Conservation (phyloP, 1,140 invertebrate genomes). For the Saccostrea cuccullata region DNA sequence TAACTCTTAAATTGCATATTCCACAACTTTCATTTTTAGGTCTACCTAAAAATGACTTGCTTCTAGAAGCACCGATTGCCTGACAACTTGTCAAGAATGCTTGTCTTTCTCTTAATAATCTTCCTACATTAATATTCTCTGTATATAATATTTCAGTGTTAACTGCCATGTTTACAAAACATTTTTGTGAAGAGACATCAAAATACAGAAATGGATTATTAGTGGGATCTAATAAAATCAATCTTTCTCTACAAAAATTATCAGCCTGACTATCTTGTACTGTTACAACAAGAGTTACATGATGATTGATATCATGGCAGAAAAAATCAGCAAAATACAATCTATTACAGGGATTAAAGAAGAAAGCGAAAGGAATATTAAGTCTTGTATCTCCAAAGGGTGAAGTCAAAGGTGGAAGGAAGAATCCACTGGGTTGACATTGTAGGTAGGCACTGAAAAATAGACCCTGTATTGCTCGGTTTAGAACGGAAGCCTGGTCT, state of each 20-base stretch:
- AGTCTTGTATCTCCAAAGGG: conserved; percentile 53
- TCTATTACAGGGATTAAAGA: conserved; percentile 50
- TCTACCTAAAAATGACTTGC: conserved; percentile 37
- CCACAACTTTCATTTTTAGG: conserved; percentile 47
- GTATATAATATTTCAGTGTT: conserved; percentile 62
- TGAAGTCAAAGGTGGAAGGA: conserved; percentile 12
- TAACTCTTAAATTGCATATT: conserved; percentile 55
- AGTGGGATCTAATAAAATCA: conserved; percentile 50
- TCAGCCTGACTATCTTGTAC: conserved; percentile 41
- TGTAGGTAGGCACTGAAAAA: conserved; percentile 58
- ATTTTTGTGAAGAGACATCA: not conserved
- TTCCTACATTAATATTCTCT: conserved; percentile 53
- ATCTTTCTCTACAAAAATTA: conserved; percentile 64
- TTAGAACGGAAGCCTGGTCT: conserved; percentile 51
- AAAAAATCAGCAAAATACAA: conserved; percentile 71
- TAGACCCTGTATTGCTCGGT: conserved; percentile 57
- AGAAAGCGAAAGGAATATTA: conserved; percentile 41
- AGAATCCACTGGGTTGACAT: not conserved
- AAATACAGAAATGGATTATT: not conserved
- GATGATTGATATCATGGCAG: conserved; percentile 41
- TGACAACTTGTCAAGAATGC: conserved; percentile 34
- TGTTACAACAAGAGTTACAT: not conserved
- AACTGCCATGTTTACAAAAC: not conserved
- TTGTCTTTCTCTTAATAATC: not conserved
- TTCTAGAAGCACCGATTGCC: conserved; percentile 5